These are phyloP conservation scores for Brachypteracias leptosomus DNA, from an alignment of 2,113 vertebrate genomes.

Conservation along the genomic window DNA sequence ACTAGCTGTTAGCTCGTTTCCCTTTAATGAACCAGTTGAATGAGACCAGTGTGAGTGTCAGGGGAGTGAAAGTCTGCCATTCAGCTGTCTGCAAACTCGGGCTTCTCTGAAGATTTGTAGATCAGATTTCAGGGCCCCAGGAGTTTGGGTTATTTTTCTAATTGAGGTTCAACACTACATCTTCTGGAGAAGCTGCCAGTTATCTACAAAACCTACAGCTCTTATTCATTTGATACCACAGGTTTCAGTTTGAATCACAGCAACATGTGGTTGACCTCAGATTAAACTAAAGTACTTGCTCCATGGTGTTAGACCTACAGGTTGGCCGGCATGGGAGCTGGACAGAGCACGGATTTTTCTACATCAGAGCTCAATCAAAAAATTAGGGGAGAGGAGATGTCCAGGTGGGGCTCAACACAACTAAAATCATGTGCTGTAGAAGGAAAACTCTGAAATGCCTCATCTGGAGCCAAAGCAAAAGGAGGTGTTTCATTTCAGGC, in stretches of 20 bases:
- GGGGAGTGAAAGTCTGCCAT: constrained; percentile 53
- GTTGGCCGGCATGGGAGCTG: neutral
- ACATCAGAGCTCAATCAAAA: neutral
- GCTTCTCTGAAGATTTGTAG: constrained; percentile 44
- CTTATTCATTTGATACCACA: constrained; percentile 57
- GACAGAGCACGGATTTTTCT: neutral
- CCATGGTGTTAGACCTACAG: neutral
- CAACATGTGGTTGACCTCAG: constrained; percentile 59
- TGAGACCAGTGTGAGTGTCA: constrained; percentile 16
- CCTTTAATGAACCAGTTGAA: constrained; percentile 44
- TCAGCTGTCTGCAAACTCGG: neutral
- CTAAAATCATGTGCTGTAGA: neutral
- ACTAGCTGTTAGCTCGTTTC: neutral
- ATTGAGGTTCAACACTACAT: neutral
- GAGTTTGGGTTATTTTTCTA: constrained; percentile 43
- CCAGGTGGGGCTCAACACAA: neutral
- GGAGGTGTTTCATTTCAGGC: neutral
- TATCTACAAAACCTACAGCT: constrained; percentile 48
- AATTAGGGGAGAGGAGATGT: neutral
- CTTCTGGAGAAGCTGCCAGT: constrained; percentile 46
- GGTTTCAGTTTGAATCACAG: constrained; percentile 59
- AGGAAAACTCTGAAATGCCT: neutral
- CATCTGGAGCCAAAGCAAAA: constrained; percentile 1
- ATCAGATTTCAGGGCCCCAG: constrained; percentile 35
- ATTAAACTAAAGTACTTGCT: constrained; percentile 30